Base-by-base conservation (phyloP, 2,797 vertebrate species). In the Megaceryle alcyon region DNA sequence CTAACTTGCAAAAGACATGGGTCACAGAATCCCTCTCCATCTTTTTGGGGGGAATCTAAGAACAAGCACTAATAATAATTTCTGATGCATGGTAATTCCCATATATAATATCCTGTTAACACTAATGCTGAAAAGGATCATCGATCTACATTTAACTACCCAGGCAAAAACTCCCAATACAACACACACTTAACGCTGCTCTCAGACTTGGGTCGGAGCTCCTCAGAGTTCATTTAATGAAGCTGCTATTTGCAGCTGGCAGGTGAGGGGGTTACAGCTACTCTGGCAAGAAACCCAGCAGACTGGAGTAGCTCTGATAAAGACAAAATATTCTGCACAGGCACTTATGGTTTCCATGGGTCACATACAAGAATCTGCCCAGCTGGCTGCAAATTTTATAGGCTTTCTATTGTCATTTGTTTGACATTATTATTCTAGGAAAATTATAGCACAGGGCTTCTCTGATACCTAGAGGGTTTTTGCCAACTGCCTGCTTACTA, bases 351-450 rank as follows among this genome's bases (percentile, higher is more conserved):
- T 64, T 93, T 86, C 92, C 14, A 3, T 33, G 53, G 77, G 83
- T 91, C 81, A 86, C 81, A 94, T 37, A 61, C 0, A 28, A 95
- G 90, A 92, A 95, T 95, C 69, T 93, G 75, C 86, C 94, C 95
- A 76, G 90, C 86, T 96, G 92, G 94, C 93, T 94, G 90, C 83
- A 88, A 70, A 90, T 94, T 95, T 94, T 90, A 93, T 81, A 94
- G 86, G 88, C 84, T 93, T 96, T 95, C 94, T 94, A 84, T 82
- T 91, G 96, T 86, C 92, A 90, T 95, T 94, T 94, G 78, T 85
- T 94, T 94, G 94, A 94, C 72, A 81, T 94, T 94, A 95, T 94
- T 97, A 94, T 91, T 91, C 93, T 69, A 96, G 78, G 75, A 94
- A 94, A 94, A 96, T 82, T 84, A 79, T 44, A 88, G 77, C 76